These are phyloP conservation scores for Brachyopa scutellaris DNA, from an alignment of 2,888 invertebrate species.

Conservation along the genomic window DNA sequence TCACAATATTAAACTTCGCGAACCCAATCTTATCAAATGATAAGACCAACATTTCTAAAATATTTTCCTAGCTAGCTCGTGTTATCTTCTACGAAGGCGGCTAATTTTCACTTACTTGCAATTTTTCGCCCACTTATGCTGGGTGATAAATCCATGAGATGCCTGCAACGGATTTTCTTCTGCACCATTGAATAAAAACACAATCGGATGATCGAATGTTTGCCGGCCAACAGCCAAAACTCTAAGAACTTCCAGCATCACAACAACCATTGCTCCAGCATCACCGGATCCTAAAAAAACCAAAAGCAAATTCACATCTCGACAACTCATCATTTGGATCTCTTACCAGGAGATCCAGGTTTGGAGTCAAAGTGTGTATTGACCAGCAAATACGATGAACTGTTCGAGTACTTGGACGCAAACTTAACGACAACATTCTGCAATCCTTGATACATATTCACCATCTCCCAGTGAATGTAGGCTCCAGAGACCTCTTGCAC, in stretches of 20 bases:
- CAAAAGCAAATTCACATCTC: too few species aligned
- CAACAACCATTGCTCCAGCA: conserved; percentile 85
- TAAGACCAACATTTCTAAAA: too few species aligned
- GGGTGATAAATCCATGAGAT: conserved; percentile 86
- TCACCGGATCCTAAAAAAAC: conserved; percentile 83
- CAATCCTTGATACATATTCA: conserved; percentile 79
- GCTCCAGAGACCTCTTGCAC: conserved; percentile 78
- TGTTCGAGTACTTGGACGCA: conserved; percentile 74
- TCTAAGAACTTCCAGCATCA: conserved; percentile 85
- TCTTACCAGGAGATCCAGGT: conserved; percentile 89
- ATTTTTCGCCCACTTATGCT: conserved; percentile 91
- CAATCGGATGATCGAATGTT: conserved; percentile 83
- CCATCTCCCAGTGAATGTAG: conserved; percentile 76
- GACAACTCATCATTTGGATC: background rate
- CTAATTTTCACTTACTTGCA: conserved; percentile 82
- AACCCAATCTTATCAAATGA: too few species aligned
- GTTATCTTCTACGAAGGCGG: too few species aligned
- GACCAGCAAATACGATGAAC: conserved; percentile 83
- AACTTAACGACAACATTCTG: conserved; percentile 80
- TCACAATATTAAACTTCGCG: too few species aligned
- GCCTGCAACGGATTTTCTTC: conserved; percentile 87
- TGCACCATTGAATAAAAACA: conserved; percentile 87
- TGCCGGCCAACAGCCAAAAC: conserved; percentile 79
- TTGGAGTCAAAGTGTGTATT: conserved; percentile 98
- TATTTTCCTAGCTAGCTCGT: too few species aligned